Evolutionary conservation across 1,140 invertebrate genomes (phyloP), one percentile per base, ranked within the genome.

Genomic region (Lerema accius): DNA sequence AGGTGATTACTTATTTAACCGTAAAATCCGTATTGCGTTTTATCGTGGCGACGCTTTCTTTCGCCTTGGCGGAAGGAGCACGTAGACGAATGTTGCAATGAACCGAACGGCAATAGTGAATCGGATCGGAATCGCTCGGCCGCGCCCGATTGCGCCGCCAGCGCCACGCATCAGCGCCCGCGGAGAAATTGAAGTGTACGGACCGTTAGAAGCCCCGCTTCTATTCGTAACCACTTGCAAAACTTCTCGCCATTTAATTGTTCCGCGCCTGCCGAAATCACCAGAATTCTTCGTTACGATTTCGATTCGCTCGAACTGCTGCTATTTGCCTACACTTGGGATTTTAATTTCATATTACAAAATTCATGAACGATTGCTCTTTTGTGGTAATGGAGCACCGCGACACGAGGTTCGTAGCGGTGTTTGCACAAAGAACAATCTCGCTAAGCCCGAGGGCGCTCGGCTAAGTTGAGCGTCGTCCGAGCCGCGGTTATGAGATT

Each of bases 111-210:
- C 73, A 76, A 72, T 74, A 76, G 78, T 78, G 82, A 86, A 84
- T 87, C 80, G 78, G 82, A 82, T 87, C 81, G 78, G 78, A 88
- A 86, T 82, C 79, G 76, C 65, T 87, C 73, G 78, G 78, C 73
- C 80, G 86, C 83, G 76, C 84, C 82, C 82, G 86, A 90, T 89
- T 87, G 84, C 84, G 71, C 78, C 71, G 84, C 71, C 69, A 86
- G 76, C 71, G 84, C 71, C 69, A 86, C 84, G 87, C 84, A 80
- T 78, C 82, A 78, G 42, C 68, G 79, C 63, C 43, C 70, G 69
- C 80, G 78, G 87, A 88, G 87, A 90, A 88, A 90, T 88, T 87
- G 73, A 86, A 83, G 78, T 86, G 69, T 76, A 75, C 65, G 75
- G 67, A 76, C 76, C 78, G 78, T 76, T 84, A 76, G 73, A 72